phyloP scores from a whole-genome alignment of 92 coral and sea anemone species.

The Porites rus region DNA sequence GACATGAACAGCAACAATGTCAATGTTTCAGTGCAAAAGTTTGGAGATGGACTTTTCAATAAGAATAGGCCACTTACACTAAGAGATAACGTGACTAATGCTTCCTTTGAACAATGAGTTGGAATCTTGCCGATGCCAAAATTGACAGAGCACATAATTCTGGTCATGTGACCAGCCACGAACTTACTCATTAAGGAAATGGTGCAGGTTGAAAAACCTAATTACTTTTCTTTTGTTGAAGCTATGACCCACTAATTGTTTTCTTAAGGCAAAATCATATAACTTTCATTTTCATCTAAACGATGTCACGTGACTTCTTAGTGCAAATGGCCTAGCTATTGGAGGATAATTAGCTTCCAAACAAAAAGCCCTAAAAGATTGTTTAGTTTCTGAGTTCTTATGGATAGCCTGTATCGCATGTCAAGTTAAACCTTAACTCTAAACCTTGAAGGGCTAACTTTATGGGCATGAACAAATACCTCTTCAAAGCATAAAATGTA shows the following conservation, averaged over 20 bases:
- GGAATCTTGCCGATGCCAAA: too few relatives aligned
- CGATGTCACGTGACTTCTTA: too few relatives aligned
- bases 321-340: not conserved
- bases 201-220: too few relatives aligned
- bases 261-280: too few relatives aligned
- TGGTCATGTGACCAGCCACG: too few relatives aligned
- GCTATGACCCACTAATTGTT: too few relatives aligned
- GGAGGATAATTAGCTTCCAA: constrained; percentile 7
- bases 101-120: too few relatives aligned
- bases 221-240: too few relatives aligned
- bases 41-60: constrained; percentile 12
- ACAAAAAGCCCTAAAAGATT: not conserved
- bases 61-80: not conserved
- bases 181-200: too few relatives aligned
- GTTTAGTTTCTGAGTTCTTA: not conserved
- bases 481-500: not conserved
- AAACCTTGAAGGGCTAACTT: constrained; percentile 22
- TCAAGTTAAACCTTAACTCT: constrained; percentile 18
- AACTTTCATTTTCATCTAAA: too few relatives aligned
- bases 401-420: constrained; percentile 6
- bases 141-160: too few relatives aligned
- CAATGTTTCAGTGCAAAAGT: not conserved
- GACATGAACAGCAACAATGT: constrained; percentile 20
- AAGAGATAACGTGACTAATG: too few relatives aligned
- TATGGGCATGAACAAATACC: not conserved